Evolutionary conservation across 2,113 vertebrate genomes (phyloP).

Genomic region (Salvelinus sp.): DNA sequence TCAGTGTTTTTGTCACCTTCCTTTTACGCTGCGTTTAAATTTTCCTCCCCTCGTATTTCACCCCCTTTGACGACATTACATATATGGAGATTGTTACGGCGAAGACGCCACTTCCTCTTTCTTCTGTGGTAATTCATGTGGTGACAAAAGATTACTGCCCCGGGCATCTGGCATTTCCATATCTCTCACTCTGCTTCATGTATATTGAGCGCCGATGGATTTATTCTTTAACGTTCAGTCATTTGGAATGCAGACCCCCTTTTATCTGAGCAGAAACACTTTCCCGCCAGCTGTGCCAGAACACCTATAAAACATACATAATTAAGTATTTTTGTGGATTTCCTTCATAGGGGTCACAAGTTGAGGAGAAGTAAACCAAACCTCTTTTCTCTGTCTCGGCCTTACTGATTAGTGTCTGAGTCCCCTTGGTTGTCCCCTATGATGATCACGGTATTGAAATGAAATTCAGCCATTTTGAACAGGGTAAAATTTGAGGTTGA

Average conservation of each 20-base stretch:
- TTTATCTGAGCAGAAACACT: conserved; percentile 7
- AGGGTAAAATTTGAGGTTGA: no score
- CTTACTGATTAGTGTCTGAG: conserved; percentile 62
- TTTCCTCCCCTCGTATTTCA: no score
- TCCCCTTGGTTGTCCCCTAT: conserved; percentile 45
- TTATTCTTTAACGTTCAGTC: conserved; percentile 58
- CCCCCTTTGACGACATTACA: no score
- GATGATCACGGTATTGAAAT: conserved; percentile 44
- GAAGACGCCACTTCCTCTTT: conserved; percentile 42
- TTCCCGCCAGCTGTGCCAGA: background rate
- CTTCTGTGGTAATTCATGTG: conserved; percentile 36
- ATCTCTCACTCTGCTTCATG: conserved; percentile 55
- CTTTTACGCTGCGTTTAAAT: no score
- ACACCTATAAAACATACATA: conserved; percentile 21
- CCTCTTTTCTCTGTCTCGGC: conserved; percentile 25
- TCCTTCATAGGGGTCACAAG: conserved; percentile 39
- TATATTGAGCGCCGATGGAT: conserved; percentile 64
- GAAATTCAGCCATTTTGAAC: conserved; percentile 45
- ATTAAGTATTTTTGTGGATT: conserved; percentile 28
- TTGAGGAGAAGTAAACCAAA: conserved; percentile 40
- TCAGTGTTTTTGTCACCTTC: conserved; percentile 19
- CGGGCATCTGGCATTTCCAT: conserved; percentile 64
- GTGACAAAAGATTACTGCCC: conserved; percentile 72
- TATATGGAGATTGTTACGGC: background rate
- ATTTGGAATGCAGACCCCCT: conserved; percentile 32